Evolutionary conservation across 1,140 invertebrate species (phyloP), one percentile per base, ranked within the genome.

Genomic region (Nautilus pompilius): DNA sequence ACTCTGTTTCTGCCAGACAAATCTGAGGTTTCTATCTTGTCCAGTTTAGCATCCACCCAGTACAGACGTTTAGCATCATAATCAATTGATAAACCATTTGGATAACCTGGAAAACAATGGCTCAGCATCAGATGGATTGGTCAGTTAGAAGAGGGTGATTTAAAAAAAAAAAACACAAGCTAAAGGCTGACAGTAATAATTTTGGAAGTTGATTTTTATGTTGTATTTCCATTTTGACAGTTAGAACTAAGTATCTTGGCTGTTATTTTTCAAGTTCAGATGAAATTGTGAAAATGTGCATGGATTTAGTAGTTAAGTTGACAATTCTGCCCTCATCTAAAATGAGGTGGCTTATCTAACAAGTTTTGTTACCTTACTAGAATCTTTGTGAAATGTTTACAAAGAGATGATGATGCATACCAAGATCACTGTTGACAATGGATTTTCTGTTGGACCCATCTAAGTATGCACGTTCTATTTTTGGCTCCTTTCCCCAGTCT

Each of bases 401-500:
- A 8, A 41, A n/a, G 4, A 46, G 45, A 46, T 20, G 24, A 46
- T 46, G 13, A 32, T 22, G 94, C 95, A 93, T 98, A 83, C 96
- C 98, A 33, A 99, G 96, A 78, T 98, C 96, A 0, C 93, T 96
- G 33, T 88, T 91, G 34, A 99, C 93, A 24, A 99, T 94, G 0
- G 90, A 89, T 29, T 87, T 87, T 17, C 97, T 86, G 71, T 92
- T 90, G 0, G 89, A 89, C 0, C 96, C 97, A 77, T 99, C 96
- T 91, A 99, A 93, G 29, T 93, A 95, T 6, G 96, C 90, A 69
- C 95, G 85, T 82, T 99, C 97, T 60, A 99, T 95, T 5, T 96
- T 84, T 2, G 97, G 96, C 83, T 96, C 93, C 75, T 96, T 93
- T 48, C 96, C 96, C 96, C 96, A 98, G 80, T 99, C 96, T 0